Base-by-base conservation (phyloP, 2,797 vertebrate genomes). In the Eupleurogrammus muticus region DNA sequence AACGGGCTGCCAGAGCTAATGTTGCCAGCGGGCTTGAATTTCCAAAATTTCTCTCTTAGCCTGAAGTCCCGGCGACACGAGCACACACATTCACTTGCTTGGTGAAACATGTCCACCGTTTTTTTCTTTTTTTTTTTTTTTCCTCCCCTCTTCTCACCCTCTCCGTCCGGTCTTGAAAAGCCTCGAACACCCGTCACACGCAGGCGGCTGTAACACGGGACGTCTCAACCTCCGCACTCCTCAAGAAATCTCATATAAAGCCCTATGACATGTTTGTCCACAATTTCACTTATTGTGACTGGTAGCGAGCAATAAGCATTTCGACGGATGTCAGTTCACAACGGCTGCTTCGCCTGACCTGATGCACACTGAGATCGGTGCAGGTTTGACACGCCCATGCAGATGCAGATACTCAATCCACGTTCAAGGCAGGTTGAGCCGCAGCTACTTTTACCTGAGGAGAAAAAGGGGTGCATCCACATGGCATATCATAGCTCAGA, bases 11-110 rank as follows among this genome's bases (percentile, higher is more conserved):
- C 70, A 76, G 70, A 57, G 80, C 68, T 79, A 84, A 85, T 76
- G 82, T 79, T 90, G 89, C 84, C 83, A 65, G 51, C 58, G 49
- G 81, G 77, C 84, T 89, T 78, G 17, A 42, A 86, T 93, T 86
- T 91, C 85, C 46, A 64, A 81, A 91, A 86, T 83, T 81, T 81
- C 77, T 79, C 77, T 66, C 76, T 63, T 70, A 66, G 58, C 73
- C 75, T 52, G 44, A 34, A 77, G 75, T 77, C 72, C 58, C 21
- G 17, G 82, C 32, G 40, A 34, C 70, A 52, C 77, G 79, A 71
- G 75, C 70, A 50, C 53, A 38, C 70, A 50, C 53, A 38, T 67
- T 69, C 47, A 50, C 63, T 68, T 81, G 70, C 87, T 66, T 85
- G 85, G 88, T 73, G 81, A 87, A 83, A 86, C 85, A 69, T 88